Conservation (phyloP, 2,888 invertebrate species). For the Neria commutata region DNA sequence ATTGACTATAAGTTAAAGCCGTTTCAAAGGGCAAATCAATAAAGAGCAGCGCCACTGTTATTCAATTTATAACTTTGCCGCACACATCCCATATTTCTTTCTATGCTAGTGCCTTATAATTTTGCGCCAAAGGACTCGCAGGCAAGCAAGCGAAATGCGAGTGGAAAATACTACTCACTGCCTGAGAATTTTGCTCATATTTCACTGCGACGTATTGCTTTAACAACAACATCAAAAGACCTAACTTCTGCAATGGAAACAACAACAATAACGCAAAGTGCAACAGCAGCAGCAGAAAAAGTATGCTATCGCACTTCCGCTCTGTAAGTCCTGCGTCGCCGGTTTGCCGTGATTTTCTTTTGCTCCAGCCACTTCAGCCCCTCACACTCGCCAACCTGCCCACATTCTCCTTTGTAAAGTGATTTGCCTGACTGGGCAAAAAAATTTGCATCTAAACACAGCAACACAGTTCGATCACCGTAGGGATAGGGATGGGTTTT, state of each 20-base stretch:
- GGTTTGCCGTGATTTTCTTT: slow-evolving; percentile 19
- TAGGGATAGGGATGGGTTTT: too few relatives aligned
- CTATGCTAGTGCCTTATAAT: background rate
- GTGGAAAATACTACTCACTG: background rate
- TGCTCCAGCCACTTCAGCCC: slow-evolving; percentile 14
- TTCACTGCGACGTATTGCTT: slow-evolving; percentile 6
- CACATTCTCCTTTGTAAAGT: background rate
- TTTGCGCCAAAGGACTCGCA: background rate
- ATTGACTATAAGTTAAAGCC: too few relatives aligned
- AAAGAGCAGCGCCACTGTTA: too few relatives aligned
- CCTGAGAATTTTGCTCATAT: background rate
- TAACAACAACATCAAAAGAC: background rate
- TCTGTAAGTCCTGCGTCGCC: slow-evolving; percentile 23
- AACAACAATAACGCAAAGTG: slow-evolving; percentile 12
- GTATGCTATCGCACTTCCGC: slow-evolving; percentile 21
- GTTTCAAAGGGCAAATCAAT: too few relatives aligned
- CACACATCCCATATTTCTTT: background rate
- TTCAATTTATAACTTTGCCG: too few relatives aligned
- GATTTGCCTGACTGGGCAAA: background rate
- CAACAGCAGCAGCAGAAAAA: slow-evolving; percentile 4
- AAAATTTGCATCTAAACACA: background rate
- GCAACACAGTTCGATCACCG: background rate
- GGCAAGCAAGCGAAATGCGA: background rate
- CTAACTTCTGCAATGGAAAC: slow-evolving; percentile 1
- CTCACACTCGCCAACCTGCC: too few relatives aligned